Conservation (phyloP, 2,888 invertebrate genomes). For the Trileptium ribeirensis region DNA sequence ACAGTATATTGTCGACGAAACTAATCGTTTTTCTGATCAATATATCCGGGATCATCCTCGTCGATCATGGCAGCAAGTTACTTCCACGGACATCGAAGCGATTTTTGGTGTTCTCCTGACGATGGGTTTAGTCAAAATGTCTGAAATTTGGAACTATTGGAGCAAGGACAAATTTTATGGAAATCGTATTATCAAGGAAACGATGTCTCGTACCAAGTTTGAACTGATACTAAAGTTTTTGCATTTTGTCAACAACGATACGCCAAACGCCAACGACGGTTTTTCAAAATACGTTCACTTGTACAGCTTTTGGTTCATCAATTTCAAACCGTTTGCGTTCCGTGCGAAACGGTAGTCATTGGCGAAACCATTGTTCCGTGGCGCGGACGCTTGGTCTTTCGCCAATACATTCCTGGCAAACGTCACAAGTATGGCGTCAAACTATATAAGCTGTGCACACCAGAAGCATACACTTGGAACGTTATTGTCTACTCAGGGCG, state of each 20-base stretch:
- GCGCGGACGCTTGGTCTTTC: constrained; percentile 2
- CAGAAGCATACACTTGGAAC: background rate
- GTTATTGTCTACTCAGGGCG: background rate
- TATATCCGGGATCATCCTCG: background rate
- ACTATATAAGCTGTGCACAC: background rate
- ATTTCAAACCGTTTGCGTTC: background rate
- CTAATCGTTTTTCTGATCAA: background rate
- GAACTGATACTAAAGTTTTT: background rate
- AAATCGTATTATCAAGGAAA: background rate
- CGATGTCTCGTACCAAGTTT: background rate
- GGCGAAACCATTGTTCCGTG: constrained; percentile 2
- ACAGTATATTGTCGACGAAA: background rate
- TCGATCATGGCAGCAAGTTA: background rate
- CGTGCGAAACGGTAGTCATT: background rate
- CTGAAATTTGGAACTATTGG: background rate
- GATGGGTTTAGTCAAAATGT: background rate
- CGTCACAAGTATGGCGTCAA: too few relatives aligned
- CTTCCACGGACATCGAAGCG: background rate
- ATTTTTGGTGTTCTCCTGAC: background rate
- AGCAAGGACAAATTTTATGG: background rate
- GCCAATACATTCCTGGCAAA: too few relatives aligned
- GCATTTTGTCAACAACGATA: background rate
- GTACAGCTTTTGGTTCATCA: background rate
- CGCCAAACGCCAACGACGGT: background rate
- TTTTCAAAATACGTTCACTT: background rate